Evolutionary conservation across 2,797 vertebrate genomes (phyloP).

Genomic region (Cossypha niveicapilla): DNA sequence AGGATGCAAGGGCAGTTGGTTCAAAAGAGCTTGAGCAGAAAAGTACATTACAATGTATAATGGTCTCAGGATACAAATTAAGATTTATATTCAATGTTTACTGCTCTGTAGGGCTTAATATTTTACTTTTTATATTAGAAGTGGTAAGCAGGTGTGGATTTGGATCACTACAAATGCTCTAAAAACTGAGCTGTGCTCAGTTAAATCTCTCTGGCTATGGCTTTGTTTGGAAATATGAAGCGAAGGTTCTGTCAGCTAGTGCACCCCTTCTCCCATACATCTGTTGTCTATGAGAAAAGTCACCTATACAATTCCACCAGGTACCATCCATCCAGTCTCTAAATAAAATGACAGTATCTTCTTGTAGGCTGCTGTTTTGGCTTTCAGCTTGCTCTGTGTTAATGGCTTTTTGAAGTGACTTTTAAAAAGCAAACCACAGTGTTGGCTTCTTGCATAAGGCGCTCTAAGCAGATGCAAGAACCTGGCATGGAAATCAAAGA

Average conservation of each 20-base stretch:
- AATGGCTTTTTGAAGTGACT: background rate
- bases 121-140: background rate
- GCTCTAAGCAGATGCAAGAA: background rate
- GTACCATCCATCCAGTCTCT: background rate
- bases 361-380: background rate
- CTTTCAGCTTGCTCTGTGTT: background rate
- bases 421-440: background rate
- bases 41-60: background rate
- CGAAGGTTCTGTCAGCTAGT: background rate
- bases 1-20: background rate
- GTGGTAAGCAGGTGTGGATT: background rate
- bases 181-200: fast-evolving
- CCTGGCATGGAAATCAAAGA: background rate
- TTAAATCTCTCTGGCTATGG: background rate
- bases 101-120: background rate
- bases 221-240: background rate
- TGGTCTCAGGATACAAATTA: background rate
- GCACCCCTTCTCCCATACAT: fast-evolving
- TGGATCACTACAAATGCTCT: background rate
- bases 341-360: background rate
- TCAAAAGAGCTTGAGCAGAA: background rate
- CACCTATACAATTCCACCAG: fast-evolving
- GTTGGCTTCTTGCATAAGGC: background rate
- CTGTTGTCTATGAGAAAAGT: background rate
- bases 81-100: background rate